Conservation (phyloP, 1,140 invertebrate genomes). For the Kradibia gibbosae region DNA sequence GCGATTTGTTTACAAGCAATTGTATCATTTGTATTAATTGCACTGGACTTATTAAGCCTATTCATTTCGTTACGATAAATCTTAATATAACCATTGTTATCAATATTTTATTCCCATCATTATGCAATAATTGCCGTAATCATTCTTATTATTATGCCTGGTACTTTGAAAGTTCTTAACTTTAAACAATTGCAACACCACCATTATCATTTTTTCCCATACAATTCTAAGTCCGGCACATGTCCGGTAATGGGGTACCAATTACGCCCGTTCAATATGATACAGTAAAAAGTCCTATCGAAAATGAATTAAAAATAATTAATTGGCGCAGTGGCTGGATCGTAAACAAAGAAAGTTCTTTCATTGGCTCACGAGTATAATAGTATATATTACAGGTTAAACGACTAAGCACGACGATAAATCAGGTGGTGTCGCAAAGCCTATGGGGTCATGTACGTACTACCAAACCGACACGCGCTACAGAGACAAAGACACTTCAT, state of each 20-base stretch:
- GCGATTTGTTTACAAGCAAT: too few species aligned
- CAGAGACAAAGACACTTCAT: conserved; percentile 44
- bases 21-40: too few species aligned
- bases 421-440: conserved; percentile 10
- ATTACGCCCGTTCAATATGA: not conserved
- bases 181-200: not conserved
- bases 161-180: not conserved
- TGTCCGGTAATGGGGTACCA: not conserved
- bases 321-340: not conserved
- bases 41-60: too few species aligned
- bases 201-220: not conserved
- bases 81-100: not conserved
- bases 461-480: not conserved
- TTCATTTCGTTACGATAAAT: too few species aligned
- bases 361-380: not conserved
- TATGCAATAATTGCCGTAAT: not conserved
- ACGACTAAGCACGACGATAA: conserved; percentile 6
- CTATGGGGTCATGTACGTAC: conserved; percentile 21
- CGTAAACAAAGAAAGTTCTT: conserved; percentile 17
- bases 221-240: not conserved
- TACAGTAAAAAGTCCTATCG: not conserved
- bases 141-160: not conserved
- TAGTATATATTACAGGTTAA: not conserved
- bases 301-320: not conserved
- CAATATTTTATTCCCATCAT: not conserved